Percentiles rank a stretch among this genome's conserved stretches.
Conservation (phyloP, 2,888 invertebrate species). For the Sesia apiformis region DNA sequence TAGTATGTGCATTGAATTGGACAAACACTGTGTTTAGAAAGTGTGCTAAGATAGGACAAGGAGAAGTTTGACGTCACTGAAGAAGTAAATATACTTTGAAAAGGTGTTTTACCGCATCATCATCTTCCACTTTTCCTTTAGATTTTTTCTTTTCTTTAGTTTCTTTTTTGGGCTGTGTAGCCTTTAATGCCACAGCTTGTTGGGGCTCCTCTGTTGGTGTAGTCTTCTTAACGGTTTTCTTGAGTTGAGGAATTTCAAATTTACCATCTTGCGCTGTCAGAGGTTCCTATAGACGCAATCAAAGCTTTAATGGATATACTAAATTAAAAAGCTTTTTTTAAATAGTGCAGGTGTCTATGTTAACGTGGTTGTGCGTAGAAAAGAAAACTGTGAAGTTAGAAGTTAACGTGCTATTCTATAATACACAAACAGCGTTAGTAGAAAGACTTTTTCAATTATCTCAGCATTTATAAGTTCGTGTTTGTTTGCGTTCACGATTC, state of each 20-base stretch:
- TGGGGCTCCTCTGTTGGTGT: slow-evolving; percentile 40
- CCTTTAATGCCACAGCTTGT: slow-evolving; percentile 28
- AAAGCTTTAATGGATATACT: slow-evolving; percentile 36
- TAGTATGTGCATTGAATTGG: slow-evolving; percentile 18
- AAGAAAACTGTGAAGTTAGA: slow-evolving; percentile 20
- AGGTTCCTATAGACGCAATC: slow-evolving; percentile 60
- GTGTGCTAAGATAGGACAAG: slow-evolving; percentile 4
- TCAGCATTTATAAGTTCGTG: slow-evolving; percentile 25
- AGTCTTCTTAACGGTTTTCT: slow-evolving; percentile 60
- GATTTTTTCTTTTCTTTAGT: background rate
- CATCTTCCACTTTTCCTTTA: slow-evolving; percentile 18
- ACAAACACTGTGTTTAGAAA: slow-evolving; percentile 12
- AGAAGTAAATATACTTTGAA: slow-evolving; percentile 3
- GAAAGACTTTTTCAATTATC: slow-evolving; percentile 7
- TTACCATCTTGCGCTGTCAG: slow-evolving; percentile 60
- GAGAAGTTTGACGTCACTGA: slow-evolving; percentile 30
- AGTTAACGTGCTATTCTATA: background rate
- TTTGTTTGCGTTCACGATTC: background rate
- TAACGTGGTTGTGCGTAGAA: slow-evolving; percentile 40
- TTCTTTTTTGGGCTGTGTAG: background rate
- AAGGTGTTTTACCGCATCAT: slow-evolving; percentile 45
- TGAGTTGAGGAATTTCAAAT: slow-evolving; percentile 64
- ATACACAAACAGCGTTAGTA: background rate
- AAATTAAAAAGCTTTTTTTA: slow-evolving; percentile 31
- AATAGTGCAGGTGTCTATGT: slow-evolving; percentile 30